Conservation (phyloP, 2,888 invertebrate species). For the Phasia obesa region DNA sequence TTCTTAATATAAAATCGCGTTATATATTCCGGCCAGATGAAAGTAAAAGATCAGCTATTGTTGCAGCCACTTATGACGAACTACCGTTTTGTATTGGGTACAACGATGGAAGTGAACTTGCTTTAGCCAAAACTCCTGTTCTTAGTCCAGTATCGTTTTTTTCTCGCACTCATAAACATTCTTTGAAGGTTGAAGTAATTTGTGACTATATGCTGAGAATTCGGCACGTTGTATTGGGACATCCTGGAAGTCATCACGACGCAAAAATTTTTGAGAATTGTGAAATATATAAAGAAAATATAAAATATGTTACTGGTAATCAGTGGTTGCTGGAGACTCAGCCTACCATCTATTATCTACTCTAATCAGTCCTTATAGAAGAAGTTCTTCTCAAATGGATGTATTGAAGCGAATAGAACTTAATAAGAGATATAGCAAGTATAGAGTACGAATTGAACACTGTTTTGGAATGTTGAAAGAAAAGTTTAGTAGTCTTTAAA, state of each 20-base stretch:
- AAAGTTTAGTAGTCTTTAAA: constrained; percentile 17
- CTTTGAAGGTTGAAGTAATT: too few species aligned
- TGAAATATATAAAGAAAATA: constrained; percentile 20
- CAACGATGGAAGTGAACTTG: neutral
- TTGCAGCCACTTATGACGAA: constrained; percentile 19
- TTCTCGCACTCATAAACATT: neutral
- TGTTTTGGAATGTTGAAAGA: neutral
- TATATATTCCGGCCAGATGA: constrained; percentile 35
- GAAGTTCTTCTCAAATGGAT: constrained; percentile 33
- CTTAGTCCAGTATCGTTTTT: neutral
- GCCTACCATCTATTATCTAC: constrained; percentile 2
- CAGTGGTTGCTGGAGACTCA: constrained; percentile 28
- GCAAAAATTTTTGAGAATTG: constrained; percentile 23
- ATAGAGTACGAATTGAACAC: constrained; percentile 26
- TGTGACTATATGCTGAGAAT: neutral
- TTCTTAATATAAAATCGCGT: constrained; percentile 17
- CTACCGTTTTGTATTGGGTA: constrained; percentile 17
- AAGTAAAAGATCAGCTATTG: constrained; percentile 22
- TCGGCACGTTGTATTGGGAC: neutral
- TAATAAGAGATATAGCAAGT: neutral
- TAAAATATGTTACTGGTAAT: neutral
- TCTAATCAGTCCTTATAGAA: constrained; percentile 16
- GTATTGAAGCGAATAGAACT: neutral
- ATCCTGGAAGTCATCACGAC: constrained; percentile 2
- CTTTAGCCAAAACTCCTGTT: neutral